Evolutionary conservation across 2,888 invertebrate genomes (phyloP).

Genomic region (Ormyrus rosae): DNA sequence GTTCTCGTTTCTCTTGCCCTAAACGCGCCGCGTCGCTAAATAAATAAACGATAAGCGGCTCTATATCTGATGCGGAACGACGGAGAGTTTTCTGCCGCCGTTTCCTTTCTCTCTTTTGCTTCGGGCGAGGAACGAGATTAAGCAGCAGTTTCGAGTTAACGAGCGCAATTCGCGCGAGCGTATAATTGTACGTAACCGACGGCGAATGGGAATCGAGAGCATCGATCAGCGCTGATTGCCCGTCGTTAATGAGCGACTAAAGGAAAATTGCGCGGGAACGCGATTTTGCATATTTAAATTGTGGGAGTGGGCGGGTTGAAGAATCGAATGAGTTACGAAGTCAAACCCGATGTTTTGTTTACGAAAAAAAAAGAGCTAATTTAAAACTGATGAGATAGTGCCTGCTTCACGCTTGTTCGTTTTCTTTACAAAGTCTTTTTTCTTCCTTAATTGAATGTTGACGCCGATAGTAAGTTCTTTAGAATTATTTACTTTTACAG

Average conservation of each 20-base stretch:
- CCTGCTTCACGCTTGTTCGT: not conserved
- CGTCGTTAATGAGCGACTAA: slow-evolving; percentile 16
- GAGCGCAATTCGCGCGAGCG: slow-evolving; percentile 1
- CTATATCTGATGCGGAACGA: slow-evolving; percentile 1
- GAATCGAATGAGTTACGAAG: too few relatives aligned
- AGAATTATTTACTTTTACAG: not conserved
- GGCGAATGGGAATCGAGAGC: slow-evolving; percentile 22
- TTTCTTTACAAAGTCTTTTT: slow-evolving; percentile 1
- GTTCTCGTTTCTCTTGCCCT: not conserved
- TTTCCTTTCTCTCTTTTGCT: too few relatives aligned
- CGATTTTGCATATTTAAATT: too few relatives aligned
- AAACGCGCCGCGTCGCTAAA: slow-evolving; percentile 15
- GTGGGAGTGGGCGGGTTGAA: too few relatives aligned
- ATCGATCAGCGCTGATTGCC: slow-evolving; percentile 36
- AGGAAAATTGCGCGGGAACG: not conserved
- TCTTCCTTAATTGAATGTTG: slow-evolving; percentile 3
- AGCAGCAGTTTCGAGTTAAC: slow-evolving; percentile 21
- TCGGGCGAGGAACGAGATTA: not conserved
- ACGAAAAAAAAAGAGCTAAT: too few relatives aligned
- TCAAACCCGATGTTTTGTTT: too few relatives aligned
- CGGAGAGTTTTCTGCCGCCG: not conserved
- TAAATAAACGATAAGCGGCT: slow-evolving; percentile 39
- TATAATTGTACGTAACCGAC: slow-evolving; percentile 15
- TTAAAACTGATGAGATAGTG: too few relatives aligned
- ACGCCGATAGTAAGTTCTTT: not conserved